Percentiles rank a stretch among this genome's conserved stretches.
phyloP scores from a whole-genome alignment of 2,797 vertebrate species.

The Pteronotus mesoamericanus region DNA sequence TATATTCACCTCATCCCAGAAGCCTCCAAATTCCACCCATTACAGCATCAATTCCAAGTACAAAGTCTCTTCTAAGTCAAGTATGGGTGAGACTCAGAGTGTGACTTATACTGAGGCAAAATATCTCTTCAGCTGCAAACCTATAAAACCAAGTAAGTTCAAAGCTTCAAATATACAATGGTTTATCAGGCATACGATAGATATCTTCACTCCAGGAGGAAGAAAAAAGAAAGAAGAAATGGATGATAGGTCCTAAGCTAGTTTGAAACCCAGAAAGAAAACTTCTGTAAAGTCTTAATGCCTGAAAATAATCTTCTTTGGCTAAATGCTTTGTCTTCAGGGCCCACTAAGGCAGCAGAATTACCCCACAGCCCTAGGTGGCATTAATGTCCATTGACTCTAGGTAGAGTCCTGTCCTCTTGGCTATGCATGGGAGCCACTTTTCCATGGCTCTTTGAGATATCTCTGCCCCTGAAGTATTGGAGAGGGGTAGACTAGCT shows the following conservation, averaged over 20 bases:
- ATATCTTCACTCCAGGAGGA: neutral
- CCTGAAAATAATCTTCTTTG: neutral
- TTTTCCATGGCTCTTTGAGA: neutral
- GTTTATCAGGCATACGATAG: neutral
- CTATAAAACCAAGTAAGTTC: neutral
- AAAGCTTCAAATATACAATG: neutral
- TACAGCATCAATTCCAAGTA: neutral
- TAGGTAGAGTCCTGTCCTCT: neutral
- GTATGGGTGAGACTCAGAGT: neutral
- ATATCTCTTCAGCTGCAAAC: neutral
- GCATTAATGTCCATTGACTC: neutral
- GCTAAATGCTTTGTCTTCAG: neutral
- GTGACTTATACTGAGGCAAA: neutral
- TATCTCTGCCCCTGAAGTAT: neutral
- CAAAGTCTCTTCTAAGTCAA: neutral
- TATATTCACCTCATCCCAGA: neutral
- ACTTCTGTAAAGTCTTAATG: neutral
- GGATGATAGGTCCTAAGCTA: neutral
- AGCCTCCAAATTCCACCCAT: neutral
- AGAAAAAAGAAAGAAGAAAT: neutral
- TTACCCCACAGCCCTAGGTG: neutral
- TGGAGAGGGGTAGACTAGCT: neutral
- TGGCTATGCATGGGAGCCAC: neutral
- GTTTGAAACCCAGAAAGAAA: neutral
- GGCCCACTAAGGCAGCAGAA: neutral